Base-by-base conservation (phyloP, 2,888 invertebrate genomes). In the Drosophila fulvimacula region DNA sequence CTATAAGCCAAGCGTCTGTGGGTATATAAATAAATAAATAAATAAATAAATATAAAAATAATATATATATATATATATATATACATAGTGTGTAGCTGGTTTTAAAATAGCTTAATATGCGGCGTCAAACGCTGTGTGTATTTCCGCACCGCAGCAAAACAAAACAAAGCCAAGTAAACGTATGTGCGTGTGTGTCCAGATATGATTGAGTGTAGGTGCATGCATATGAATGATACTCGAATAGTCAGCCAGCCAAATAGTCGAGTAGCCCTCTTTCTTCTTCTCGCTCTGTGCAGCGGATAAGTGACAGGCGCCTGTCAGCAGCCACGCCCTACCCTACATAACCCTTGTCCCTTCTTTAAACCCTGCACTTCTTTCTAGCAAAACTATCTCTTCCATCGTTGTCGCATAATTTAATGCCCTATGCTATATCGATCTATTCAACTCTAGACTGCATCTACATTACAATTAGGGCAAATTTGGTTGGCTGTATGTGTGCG, bases 91-190 rank as follows among this genome's bases (percentile, higher is more conserved):
- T 32, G 10, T 52, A 46, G 59, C 64, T 53, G 49, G 46, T 76
- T 79, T 72, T 69, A 85, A 84, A 88, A 88, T 82, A 84, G 83
- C 82, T 77, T 80, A 64, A 85, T 85, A 87, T 70, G 71, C 74
- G 61, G 65, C 19, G 52, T 57, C 73, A 68, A 65, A 62, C 62
- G 51, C 34, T 69, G 76, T 82, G 84, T 84, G 82, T 76, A 79
- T 71, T 74, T 61, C 71, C 65, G 42, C 86, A 74, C 65, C 83
- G 65, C 66, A 69, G 68, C 46, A 56, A 66, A 48, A 42, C 61
- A 68, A 80, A 79, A 68, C 64, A 77, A 72, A 85, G 61, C 78
- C 62, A 76, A 73, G 19, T 15, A 24, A 32, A 13, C 36, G 30
- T 60, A 48, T 59, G 44, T 55, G 11, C 6, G n/a, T 24, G 32